Conservation (phyloP, 2,113 vertebrate species). For the Ophthalmotilapia sp. region DNA sequence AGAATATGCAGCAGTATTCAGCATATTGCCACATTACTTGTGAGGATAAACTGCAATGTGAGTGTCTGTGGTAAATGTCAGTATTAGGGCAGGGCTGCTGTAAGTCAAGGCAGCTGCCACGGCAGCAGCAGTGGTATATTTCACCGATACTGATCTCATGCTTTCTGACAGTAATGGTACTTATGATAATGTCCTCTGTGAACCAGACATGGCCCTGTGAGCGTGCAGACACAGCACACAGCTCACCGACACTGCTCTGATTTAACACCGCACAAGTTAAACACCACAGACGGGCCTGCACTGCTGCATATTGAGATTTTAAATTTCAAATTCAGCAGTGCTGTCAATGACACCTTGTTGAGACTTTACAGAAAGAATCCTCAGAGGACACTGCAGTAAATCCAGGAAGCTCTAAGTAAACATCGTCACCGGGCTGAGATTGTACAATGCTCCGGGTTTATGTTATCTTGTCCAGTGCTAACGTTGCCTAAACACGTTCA, state of each 20-base stretch:
- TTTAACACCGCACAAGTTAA: slow-evolving; percentile 28
- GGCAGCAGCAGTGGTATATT: slow-evolving; percentile 37
- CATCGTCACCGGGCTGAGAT: not conserved
- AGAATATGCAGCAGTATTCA: not conserved
- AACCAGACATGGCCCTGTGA: slow-evolving; percentile 48
- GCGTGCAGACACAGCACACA: slow-evolving; percentile 23
- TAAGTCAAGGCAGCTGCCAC: slow-evolving; percentile 51
- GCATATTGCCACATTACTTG: slow-evolving; percentile 34
- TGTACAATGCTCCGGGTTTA: not conserved
- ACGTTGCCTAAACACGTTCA: not conserved
- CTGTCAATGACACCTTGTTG: not conserved
- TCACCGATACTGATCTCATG: slow-evolving; percentile 56
- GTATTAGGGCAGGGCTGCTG: slow-evolving; percentile 28
- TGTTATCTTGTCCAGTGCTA: not conserved
- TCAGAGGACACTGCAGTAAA: not conserved
- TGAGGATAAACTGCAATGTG: slow-evolving; percentile 4
- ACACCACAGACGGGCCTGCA: not conserved
- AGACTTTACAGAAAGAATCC: not conserved
- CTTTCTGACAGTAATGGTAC: slow-evolving; percentile 62
- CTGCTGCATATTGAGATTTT: slow-evolving; percentile 29
- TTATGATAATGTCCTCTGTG: slow-evolving; percentile 61
- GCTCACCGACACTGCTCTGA: slow-evolving; percentile 33
- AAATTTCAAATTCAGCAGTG: slow-evolving; percentile 10
- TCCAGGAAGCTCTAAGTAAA: not conserved
- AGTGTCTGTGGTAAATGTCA: slow-evolving; percentile 38